Evolutionary conservation across 2,113 vertebrate genomes (phyloP).

Genomic region (Protomyctophum bolini): DNA sequence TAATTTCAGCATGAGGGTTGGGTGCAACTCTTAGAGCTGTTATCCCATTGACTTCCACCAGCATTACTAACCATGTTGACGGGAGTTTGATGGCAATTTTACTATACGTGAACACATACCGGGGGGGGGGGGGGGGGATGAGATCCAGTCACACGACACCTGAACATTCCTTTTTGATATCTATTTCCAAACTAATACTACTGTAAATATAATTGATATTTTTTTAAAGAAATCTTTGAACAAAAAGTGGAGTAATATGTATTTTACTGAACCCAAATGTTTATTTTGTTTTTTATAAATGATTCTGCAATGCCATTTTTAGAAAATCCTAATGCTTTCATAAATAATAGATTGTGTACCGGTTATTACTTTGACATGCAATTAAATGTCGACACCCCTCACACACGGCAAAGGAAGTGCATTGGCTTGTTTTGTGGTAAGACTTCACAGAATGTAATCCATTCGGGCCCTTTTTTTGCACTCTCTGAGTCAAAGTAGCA

Average conservation of each 20-base stretch:
- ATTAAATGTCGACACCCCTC: conserved; percentile 45
- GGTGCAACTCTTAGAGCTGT: background rate
- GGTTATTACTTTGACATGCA: conserved; percentile 39
- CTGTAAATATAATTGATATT: background rate
- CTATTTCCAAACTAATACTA: conserved; percentile 27
- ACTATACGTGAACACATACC: conserved; percentile 11
- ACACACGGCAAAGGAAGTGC: conserved; percentile 47
- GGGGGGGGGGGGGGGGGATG: conserved; percentile 12
- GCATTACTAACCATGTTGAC: background rate
- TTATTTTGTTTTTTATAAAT: conserved; percentile 6
- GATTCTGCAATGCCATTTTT: conserved; percentile 26
- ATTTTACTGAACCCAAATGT: conserved; percentile 8
- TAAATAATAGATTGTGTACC: conserved; percentile 48
- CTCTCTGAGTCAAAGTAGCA: too few species aligned
- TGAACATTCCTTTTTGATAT: conserved; percentile 8
- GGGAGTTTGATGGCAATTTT: background rate
- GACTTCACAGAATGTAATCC: conserved; percentile 16
- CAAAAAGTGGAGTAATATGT: conserved; percentile 12
- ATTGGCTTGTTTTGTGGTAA: conserved; percentile 58
- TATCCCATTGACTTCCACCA: background rate
- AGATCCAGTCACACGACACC: background rate
- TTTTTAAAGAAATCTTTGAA: conserved; percentile 1
- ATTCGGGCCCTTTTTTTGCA: too few species aligned
- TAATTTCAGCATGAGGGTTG: background rate
- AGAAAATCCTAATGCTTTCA: conserved; percentile 39